Base-by-base conservation (phyloP, 2,888 invertebrate genomes). In the Emmelina monodactyla region DNA sequence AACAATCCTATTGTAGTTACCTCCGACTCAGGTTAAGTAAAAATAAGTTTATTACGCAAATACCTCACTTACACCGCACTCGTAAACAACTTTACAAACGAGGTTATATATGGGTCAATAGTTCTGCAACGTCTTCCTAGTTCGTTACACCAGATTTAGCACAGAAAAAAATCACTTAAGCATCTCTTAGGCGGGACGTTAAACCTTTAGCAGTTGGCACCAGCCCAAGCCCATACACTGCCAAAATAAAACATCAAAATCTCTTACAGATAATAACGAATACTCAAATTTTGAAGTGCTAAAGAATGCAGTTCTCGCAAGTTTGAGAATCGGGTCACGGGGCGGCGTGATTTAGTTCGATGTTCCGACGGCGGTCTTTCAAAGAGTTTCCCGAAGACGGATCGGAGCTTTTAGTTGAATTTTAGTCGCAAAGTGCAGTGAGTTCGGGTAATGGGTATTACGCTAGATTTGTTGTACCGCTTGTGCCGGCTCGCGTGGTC, bases 211-310 rank as follows among this genome's bases (percentile, higher is more conserved):
- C 54, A 45, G 62, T 53, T 76, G 76, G 76, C 75, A 62, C 49
- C 32, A 31, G 45, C 73, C 75, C 76, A 78, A 54, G 42, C 42
- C 42, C 44, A 10, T 9, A 43, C 50, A 52, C 52, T 70, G 70
- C 72, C 70, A 72, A 70, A 71, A 72, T 71, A 75, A 72, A 65
- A 63, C 62, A 73, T 75, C 73, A 66, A 71, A 73, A 73, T 59
- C 58, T 58, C 58, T 68, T 71, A 60, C 53, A 50, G 46, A 53
- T 54, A 57, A 56, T 64, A 67, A 66, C 55, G 58, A 63, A 64
- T 56, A 58, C 49, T 58, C 51, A 55, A 58, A 65, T 55, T 70
- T 68, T 61, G 48, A 57, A 60, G 56, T 49, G 46, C 47, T 45
- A 50, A 44, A 49, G 44, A n/a, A n/a, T n/a, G n/a, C n/a, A 19